phyloP scores from a whole-genome alignment of 2,113 vertebrate species.

The Platycercus adscitus region DNA sequence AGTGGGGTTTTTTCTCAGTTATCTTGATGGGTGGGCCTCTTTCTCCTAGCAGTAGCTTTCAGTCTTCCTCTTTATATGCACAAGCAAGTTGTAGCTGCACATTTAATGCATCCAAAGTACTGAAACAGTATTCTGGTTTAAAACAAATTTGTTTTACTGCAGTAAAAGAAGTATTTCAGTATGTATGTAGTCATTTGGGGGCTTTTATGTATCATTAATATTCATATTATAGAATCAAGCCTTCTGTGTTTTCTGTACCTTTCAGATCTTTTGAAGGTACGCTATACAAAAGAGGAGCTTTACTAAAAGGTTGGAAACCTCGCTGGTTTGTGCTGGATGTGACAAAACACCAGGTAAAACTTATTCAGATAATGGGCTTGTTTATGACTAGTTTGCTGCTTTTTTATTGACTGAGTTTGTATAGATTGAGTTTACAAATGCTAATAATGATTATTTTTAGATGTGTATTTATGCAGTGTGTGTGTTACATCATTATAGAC shows the following conservation, averaged over 20 bases:
- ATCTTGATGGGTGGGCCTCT: background rate
- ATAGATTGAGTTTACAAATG: background rate
- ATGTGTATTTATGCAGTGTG: background rate
- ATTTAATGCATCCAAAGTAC: background rate
- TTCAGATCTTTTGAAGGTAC: constrained; percentile 95
- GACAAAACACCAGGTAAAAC: constrained; percentile 94
- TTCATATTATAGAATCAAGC: background rate
- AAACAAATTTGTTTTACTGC: background rate
- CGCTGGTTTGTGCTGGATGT: constrained; percentile 98
- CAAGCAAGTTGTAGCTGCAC: background rate
- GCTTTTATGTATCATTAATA: background rate
- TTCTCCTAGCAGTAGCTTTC: background rate
- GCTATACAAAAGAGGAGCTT: constrained; percentile 93
- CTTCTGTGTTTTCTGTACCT: background rate
- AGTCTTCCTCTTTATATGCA: background rate
- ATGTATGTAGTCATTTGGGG: background rate
- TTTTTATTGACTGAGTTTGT: background rate
- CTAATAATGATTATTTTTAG: background rate
- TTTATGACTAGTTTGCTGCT: background rate
- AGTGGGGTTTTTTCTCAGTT: background rate
- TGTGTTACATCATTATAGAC: background rate
- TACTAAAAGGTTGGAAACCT: constrained; percentile 97
- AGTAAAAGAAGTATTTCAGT: background rate
- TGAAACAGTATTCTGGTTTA: background rate
- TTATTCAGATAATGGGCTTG: background rate